Evolutionary conservation across 2,113 vertebrate genomes (phyloP).

Genomic region (Cryptomyrus ogoouensis): DNA sequence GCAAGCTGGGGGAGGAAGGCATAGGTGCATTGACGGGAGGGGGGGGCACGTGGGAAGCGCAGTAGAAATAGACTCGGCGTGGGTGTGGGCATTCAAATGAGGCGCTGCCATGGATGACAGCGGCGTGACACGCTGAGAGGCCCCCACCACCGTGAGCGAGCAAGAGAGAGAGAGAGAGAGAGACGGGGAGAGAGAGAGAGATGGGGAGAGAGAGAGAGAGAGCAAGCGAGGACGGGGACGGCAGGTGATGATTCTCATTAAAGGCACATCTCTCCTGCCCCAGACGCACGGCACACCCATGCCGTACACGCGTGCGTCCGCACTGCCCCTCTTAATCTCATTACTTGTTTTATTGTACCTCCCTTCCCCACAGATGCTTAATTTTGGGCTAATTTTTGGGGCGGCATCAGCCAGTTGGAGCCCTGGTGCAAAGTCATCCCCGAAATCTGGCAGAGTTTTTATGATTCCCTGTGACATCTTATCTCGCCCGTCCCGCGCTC

Average conservation of each 20-base stretch:
- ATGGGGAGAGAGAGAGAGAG: background rate
- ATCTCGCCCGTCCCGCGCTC: background rate
- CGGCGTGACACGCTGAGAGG: constrained; percentile 18
- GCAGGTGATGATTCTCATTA: constrained; percentile 26
- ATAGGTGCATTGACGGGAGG: too few relatives aligned
- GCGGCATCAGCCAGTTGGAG: background rate
- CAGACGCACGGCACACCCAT: background rate
- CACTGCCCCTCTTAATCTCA: background rate
- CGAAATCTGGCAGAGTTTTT: background rate
- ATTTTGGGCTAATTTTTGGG: background rate
- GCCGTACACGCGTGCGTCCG: background rate
- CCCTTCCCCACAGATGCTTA: background rate
- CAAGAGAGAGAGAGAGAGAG: background rate
- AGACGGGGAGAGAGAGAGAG: background rate
- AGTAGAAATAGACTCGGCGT: constrained; percentile 20
- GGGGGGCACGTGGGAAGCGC: constrained; percentile 2
- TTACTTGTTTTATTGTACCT: background rate
- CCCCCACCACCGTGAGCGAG: background rate
- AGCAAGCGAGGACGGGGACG: background rate
- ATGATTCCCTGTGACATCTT: background rate
- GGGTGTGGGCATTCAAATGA: constrained; percentile 23
- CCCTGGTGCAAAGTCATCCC: background rate
- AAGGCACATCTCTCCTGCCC: background rate
- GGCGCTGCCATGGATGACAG: constrained; percentile 10
- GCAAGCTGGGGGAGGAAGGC: background rate